A percentile compares a stretch with the other conserved stretches of the same genome.
These are phyloP conservation scores for Caranx melampygus DNA, from an alignment of 2,113 vertebrate genomes.

Conservation along the genomic window DNA sequence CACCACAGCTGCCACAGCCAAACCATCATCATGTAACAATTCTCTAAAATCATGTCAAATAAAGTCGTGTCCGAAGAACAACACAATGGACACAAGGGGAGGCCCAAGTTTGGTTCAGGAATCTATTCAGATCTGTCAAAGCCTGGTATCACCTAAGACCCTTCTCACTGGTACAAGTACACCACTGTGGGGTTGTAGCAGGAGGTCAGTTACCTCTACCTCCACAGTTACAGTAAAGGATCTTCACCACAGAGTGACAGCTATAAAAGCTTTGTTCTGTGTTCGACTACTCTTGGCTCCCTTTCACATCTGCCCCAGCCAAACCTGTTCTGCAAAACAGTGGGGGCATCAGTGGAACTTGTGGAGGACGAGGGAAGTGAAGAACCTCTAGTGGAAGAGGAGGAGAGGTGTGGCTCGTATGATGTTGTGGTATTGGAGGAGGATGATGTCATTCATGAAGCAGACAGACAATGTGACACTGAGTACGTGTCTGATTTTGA, in stretches of 20 bases:
- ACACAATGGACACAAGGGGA: background rate
- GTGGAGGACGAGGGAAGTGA: slow-evolving; percentile 81
- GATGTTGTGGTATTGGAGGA: slow-evolving; percentile 73
- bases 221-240: slow-evolving; percentile 27
- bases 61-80: background rate
- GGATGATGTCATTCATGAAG: background rate
- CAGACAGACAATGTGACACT: background rate
- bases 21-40: slow-evolving; percentile 12
- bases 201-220: background rate
- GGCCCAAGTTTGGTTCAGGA: background rate
- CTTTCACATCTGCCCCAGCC: slow-evolving; percentile 72
- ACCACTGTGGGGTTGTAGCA: slow-evolving; percentile 1
- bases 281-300: slow-evolving; percentile 86
- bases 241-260: slow-evolving; percentile 1
- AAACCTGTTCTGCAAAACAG: slow-evolving; percentile 69
- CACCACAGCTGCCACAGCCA: background rate
- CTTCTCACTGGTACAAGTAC: slow-evolving; percentile 64
- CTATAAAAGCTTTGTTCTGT: slow-evolving; percentile 77
- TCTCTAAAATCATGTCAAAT: slow-evolving; percentile 20
- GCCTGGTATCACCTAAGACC: slow-evolving; percentile 63
- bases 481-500: slow-evolving; percentile 41
- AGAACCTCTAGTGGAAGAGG: slow-evolving; percentile 77
- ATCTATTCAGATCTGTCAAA: slow-evolving; percentile 47
- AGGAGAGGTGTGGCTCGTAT: slow-evolving; percentile 77
- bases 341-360: slow-evolving; percentile 60